These are phyloP conservation scores for Palaemon carinicauda DNA, from an alignment of 1,140 invertebrate species.

Conservation along the genomic window DNA sequence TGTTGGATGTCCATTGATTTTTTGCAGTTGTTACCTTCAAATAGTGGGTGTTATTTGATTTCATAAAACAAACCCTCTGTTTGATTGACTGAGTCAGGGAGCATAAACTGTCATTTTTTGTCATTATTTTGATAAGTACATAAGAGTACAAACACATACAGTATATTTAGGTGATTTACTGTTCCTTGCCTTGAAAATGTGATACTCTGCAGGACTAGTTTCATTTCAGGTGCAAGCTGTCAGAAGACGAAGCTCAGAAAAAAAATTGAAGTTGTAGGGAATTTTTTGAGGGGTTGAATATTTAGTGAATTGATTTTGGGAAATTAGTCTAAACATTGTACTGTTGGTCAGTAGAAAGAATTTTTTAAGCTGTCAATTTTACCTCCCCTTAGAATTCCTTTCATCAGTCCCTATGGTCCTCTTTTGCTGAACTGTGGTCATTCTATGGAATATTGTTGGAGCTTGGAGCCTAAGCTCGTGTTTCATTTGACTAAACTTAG, in stretches of 20 bases:
- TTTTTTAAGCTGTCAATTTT: too few relatives aligned
- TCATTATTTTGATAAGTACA: slow-evolving; percentile 30
- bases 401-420: too few relatives aligned
- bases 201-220: slow-evolving; percentile 20
- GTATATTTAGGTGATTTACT: slow-evolving; percentile 29
- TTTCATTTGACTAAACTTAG: too few relatives aligned
- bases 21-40: slow-evolving; percentile 34
- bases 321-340: too few relatives aligned
- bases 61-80: slow-evolving; percentile 22
- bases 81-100: slow-evolving; percentile 42
- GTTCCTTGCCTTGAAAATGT: slow-evolving; percentile 30
- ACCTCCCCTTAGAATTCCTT: too few relatives aligned
- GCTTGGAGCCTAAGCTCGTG: too few relatives aligned
- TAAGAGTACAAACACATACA: slow-evolving; percentile 4
- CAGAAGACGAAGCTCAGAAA: background rate
- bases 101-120: slow-evolving; percentile 30
- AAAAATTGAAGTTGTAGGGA: background rate
- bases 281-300: too few relatives aligned
- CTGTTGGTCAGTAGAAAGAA: too few relatives aligned
- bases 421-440: too few relatives aligned
- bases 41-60: background rate
- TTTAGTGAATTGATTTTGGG: too few relatives aligned
- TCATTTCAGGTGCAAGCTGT: background rate
- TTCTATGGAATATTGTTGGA: too few relatives aligned
- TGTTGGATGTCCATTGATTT: slow-evolving; percentile 23